Conservation (phyloP, 2,888 invertebrate species). For the Phalera bucephala region DNA sequence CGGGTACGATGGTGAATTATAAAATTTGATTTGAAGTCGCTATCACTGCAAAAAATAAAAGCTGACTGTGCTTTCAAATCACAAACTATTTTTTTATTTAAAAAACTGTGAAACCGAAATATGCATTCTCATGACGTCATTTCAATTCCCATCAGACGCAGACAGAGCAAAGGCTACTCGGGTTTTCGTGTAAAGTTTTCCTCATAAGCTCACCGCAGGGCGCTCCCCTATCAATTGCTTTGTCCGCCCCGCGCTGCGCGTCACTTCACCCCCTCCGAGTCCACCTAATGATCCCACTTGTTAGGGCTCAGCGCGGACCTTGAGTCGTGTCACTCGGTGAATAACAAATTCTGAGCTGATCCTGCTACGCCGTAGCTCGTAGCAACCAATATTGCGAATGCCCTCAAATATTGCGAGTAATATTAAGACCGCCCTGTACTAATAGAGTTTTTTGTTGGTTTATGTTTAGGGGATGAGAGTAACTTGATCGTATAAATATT, state of each 20-base stretch:
- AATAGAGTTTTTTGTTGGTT: conserved; percentile 14
- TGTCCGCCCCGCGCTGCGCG: conserved; percentile 36
- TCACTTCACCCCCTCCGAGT: conserved; percentile 38
- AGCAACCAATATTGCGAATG: conserved; percentile 29
- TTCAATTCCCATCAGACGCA: conserved; percentile 35
- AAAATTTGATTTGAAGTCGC: too few relatives aligned
- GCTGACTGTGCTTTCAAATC: too few relatives aligned
- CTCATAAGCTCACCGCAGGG: conserved; percentile 73
- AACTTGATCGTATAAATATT: too few relatives aligned
- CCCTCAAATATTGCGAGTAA: conserved; percentile 45
- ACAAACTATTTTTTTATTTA: too few relatives aligned
- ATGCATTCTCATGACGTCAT: conserved; percentile 53
- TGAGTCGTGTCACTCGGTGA: conserved; percentile 74
- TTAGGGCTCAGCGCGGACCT: conserved; percentile 78
- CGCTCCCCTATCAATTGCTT: conserved; percentile 78
- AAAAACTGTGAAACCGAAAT: too few relatives aligned
- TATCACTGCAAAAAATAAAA: too few relatives aligned
- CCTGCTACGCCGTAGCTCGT: conserved; percentile 50
- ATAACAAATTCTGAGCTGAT: conserved; percentile 77
- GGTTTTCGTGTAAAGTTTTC: conserved; percentile 77
- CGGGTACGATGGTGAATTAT: too few relatives aligned
- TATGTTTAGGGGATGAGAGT: not conserved
- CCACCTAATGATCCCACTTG: conserved; percentile 80
- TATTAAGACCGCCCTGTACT: conserved; percentile 32
- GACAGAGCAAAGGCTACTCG: conserved; percentile 47